phyloP scores from a whole-genome alignment of 1,140 invertebrate species.

The Pachypeltis micranthus region DNA sequence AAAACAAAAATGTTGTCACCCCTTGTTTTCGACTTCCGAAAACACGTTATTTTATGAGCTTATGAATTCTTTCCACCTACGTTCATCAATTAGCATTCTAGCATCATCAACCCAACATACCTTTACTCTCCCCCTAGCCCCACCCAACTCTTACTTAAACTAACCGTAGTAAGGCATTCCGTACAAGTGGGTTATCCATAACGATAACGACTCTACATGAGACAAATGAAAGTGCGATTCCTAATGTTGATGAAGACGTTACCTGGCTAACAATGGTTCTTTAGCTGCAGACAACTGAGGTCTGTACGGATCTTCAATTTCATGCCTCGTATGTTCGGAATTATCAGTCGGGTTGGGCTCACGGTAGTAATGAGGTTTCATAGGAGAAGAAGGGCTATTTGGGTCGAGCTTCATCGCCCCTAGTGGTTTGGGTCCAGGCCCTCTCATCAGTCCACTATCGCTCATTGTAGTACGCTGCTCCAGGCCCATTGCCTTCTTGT shows the following conservation, averaged over 20 bases:
- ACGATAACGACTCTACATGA: too few relatives aligned
- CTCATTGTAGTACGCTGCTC: conserved; percentile 17
- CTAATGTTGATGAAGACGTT: conserved; percentile 11
- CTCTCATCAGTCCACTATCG: conserved; percentile 15
- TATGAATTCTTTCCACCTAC: too few relatives aligned
- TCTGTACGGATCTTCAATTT: conserved; percentile 20
- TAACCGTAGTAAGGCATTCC: too few relatives aligned
- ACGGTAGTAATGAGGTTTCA: conserved; percentile 3
- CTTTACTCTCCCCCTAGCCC: too few relatives aligned
- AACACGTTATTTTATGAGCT: too few relatives aligned
- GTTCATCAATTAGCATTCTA: too few relatives aligned
- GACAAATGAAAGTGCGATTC: too few relatives aligned
- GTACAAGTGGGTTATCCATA: too few relatives aligned
- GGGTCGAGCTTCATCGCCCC: conserved; percentile 8
- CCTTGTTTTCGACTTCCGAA: too few relatives aligned
- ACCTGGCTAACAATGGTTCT: conserved; percentile 26
- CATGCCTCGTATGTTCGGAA: conserved; percentile 13
- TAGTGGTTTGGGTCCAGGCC: not conserved
- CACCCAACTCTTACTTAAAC: too few relatives aligned
- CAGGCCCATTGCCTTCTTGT: conserved; percentile 14
- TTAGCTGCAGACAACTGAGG: conserved; percentile 19
- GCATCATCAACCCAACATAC: too few relatives aligned
- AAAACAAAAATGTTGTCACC: too few relatives aligned
- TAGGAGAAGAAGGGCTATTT: not conserved
- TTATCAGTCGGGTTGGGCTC: conserved; percentile 2